A percentile compares a stretch with the other conserved stretches of the same genome.
These are phyloP conservation scores for Physocephala rufipes DNA, from an alignment of 2,888 invertebrate species.

Conservation along the genomic window DNA sequence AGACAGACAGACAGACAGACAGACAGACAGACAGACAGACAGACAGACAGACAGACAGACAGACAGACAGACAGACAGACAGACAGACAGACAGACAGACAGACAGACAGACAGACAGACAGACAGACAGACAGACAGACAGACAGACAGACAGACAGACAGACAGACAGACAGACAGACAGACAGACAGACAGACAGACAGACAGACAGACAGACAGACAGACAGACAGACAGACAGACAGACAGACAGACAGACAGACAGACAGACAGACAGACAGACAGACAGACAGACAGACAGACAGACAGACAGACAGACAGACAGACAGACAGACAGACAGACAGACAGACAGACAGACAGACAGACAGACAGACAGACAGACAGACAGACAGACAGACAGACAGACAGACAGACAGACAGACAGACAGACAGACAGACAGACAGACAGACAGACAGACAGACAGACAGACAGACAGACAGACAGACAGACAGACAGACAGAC, in stretches of 20 bases:
- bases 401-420: not conserved
- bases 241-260: not conserved
- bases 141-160: not conserved
- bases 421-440: not conserved
- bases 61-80: constrained; percentile 1
- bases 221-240: not conserved
- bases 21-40: not conserved
- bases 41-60: not conserved
- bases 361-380: not conserved
- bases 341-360: not conserved
- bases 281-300: not conserved
- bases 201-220: not conserved
- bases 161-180: not conserved
- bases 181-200: not conserved
- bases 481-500: not conserved
- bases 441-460: not conserved
- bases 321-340: not conserved
- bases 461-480: not conserved
- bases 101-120: not conserved
- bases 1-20: not conserved
- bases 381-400: not conserved
- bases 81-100: constrained; percentile 1
- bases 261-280: not conserved
- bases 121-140: not conserved
- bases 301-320: not conserved